Percentiles rank a stretch among this genome's conserved stretches.
These are phyloP conservation scores for Drosophila dives DNA, from an alignment of 2,888 invertebrate genomes.

Conservation along the genomic window DNA sequence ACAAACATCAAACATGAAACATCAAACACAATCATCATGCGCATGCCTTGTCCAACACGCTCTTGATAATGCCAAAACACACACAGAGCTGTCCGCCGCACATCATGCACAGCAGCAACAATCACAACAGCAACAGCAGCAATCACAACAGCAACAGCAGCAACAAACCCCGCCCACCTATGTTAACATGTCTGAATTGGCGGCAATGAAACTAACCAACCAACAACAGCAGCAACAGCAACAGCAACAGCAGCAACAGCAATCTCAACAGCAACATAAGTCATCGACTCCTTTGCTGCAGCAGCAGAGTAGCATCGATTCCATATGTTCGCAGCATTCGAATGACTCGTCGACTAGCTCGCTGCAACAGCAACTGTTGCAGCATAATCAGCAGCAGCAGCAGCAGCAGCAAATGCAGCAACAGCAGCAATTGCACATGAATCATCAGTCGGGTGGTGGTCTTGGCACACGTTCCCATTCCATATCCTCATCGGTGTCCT, in stretches of 20 bases:
- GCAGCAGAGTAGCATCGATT: constrained; percentile 86
- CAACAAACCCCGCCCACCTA: constrained; percentile 90
- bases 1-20: constrained; percentile 1
- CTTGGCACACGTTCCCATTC: constrained; percentile 79
- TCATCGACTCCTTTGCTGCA: constrained; percentile 83
- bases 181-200: constrained; percentile 96
- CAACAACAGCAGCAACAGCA: constrained; percentile 83
- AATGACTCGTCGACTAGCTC: constrained; percentile 80
- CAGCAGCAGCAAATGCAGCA: constrained; percentile 48
- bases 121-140: constrained; percentile 48
- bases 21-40: constrained; percentile 38
- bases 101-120: constrained; percentile 82
- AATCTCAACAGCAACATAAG: constrained; percentile 50
- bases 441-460: constrained; percentile 58
- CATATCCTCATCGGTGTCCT: constrained; percentile 78
- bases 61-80: constrained; percentile 56
- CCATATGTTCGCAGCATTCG: constrained; percentile 82
- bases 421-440: constrained; percentile 45
- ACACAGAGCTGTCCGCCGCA: constrained; percentile 82
- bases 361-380: constrained; percentile 66
- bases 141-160: constrained; percentile 63
- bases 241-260: constrained; percentile 59
- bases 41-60: constrained; percentile 66
- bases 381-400: constrained; percentile 52
- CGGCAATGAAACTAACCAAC: constrained; percentile 90